Evolutionary conservation across 2,113 vertebrate species (phyloP).

Genomic region (Trinectes maculatus): DNA sequence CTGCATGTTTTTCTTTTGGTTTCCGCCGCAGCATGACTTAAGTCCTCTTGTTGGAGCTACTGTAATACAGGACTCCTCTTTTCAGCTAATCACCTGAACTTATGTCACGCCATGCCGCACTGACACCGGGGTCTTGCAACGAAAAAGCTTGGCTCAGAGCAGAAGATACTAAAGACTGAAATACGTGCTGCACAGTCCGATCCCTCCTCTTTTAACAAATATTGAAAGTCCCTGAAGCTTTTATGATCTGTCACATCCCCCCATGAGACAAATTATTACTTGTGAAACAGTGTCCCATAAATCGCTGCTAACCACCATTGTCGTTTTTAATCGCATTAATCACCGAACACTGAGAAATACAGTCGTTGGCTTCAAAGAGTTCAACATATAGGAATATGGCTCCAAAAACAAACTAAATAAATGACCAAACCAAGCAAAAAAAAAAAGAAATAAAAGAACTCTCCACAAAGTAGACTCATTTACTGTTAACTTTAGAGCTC

Average conservation of each 20-base stretch:
- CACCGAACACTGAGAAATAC: background rate
- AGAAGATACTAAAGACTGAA: constrained; percentile 30
- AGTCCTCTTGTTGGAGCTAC: constrained; percentile 36
- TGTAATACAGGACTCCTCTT: constrained; percentile 24
- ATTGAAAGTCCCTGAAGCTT: constrained; percentile 23
- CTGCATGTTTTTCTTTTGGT: background rate
- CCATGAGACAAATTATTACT: constrained; percentile 31
- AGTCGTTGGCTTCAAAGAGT: background rate
- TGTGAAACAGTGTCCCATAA: constrained; percentile 17
- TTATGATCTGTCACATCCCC: constrained; percentile 31
- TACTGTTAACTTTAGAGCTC: no score
- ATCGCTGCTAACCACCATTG: constrained; percentile 25
- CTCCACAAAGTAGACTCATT: no score
- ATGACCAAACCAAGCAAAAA: no score
- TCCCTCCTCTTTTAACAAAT: constrained; percentile 1
- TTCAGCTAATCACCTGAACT: constrained; percentile 54
- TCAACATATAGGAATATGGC: background rate
- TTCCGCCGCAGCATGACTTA: constrained; percentile 19
- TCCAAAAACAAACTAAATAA: no score
- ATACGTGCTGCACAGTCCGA: constrained; percentile 32
- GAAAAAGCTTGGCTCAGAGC: constrained; percentile 31
- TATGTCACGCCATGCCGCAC: constrained; percentile 29
- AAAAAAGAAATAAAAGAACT: no score
- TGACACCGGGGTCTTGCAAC: constrained; percentile 38
- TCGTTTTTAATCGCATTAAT: constrained; percentile 6